Percentiles rank a stretch among this genome's conserved stretches.
Conservation (phyloP, 2,888 invertebrate genomes). For the Scrobipalpa atriplicella region DNA sequence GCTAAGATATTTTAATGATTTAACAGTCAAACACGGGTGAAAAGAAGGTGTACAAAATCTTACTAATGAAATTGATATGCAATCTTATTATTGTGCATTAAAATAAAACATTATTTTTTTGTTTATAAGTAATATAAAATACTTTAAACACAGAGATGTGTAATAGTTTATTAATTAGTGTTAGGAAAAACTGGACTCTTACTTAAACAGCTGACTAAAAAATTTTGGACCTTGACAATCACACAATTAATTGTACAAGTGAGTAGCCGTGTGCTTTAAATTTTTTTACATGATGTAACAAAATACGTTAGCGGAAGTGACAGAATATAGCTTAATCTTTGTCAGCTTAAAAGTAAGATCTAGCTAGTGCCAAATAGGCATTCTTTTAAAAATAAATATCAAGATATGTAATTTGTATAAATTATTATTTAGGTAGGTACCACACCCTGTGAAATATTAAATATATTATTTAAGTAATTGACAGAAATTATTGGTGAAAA, state of each 20-base stretch:
- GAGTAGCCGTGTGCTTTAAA: background rate
- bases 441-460: slow-evolving; percentile 75
- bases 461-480: slow-evolving; percentile 64
- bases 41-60: background rate
- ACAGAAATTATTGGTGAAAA: slow-evolving; percentile 76
- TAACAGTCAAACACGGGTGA: background rate
- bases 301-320: no score
- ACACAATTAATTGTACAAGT: background rate
- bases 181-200: background rate
- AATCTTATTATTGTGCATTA: slow-evolving; percentile 20
- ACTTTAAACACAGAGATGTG: background rate
- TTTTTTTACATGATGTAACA: no score
- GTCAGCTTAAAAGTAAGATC: slow-evolving; percentile 1
- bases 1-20: no score
- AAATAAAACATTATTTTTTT: slow-evolving; percentile 6
- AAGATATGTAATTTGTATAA: slow-evolving; percentile 67
- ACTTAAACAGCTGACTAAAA: background rate
- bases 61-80: slow-evolving; percentile 14
- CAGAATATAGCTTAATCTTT: no score
- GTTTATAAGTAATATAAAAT: background rate
- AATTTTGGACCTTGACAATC: background rate
- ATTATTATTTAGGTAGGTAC: slow-evolving; percentile 48
- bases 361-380: background rate
- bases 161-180: background rate
- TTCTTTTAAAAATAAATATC: slow-evolving; percentile 42